These are phyloP conservation scores for Megastigmus dorsalis DNA, from an alignment of 2,888 invertebrate genomes.

Conservation along the genomic window DNA sequence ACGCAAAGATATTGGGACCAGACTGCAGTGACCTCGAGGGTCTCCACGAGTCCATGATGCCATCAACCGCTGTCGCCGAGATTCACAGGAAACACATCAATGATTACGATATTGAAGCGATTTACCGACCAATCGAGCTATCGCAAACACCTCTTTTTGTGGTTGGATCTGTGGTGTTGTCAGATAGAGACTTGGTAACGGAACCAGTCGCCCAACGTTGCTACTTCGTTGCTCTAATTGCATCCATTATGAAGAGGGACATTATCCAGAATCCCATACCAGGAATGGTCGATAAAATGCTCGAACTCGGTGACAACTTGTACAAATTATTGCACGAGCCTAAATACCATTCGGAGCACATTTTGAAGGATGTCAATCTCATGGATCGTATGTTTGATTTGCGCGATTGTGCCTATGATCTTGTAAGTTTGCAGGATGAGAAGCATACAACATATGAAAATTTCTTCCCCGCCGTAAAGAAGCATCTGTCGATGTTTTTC, in stretches of 20 bases:
- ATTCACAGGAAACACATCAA: slow-evolving; percentile 60
- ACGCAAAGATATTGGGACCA: slow-evolving; percentile 65
- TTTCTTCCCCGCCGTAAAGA: slow-evolving; percentile 56
- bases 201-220: slow-evolving; percentile 69
- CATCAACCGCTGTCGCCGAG: slow-evolving; percentile 61
- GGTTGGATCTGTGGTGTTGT: slow-evolving; percentile 62
- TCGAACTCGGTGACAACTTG: slow-evolving; percentile 65
- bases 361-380: slow-evolving; percentile 65
- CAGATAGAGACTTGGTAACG: slow-evolving; percentile 60
- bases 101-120: slow-evolving; percentile 60
- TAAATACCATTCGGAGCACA: slow-evolving; percentile 65
- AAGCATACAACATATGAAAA: slow-evolving; percentile 28
- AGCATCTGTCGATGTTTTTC: slow-evolving; percentile 63
- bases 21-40: slow-evolving; percentile 66
- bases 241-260: slow-evolving; percentile 67
- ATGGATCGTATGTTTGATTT: slow-evolving; percentile 70
- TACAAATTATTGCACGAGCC: slow-evolving; percentile 65
- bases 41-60: slow-evolving; percentile 64
- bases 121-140: slow-evolving; percentile 62
- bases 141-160: slow-evolving; percentile 64
- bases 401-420: slow-evolving; percentile 63
- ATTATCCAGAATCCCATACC: slow-evolving; percentile 67
- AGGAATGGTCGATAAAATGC: slow-evolving; percentile 66
- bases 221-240: slow-evolving; percentile 68
- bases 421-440: slow-evolving; percentile 58